phyloP scores from a whole-genome alignment of 2,888 invertebrate species.

The Amphimallon solstitiale region DNA sequence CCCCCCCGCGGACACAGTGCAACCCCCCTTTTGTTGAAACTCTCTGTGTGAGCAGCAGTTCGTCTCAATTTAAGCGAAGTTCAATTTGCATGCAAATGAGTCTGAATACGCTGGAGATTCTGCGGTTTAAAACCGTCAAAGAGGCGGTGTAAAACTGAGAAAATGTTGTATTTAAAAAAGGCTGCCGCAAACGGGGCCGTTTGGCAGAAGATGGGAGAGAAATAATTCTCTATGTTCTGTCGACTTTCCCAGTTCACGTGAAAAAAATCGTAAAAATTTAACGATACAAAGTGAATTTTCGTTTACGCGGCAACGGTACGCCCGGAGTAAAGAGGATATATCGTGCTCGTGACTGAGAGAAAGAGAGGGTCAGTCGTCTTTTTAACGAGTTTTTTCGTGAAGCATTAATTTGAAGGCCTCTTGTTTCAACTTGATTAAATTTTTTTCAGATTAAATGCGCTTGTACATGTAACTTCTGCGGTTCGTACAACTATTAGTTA shows the following conservation, averaged over 20 bases:
- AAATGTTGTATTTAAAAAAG: conserved; percentile 1
- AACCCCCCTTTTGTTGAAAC: not conserved
- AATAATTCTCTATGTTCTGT: too few relatives aligned
- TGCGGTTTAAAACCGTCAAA: conserved; percentile 17
- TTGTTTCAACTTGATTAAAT: conserved; percentile 4
- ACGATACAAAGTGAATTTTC: not conserved
- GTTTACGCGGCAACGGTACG: not conserved
- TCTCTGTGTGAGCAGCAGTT: not conserved
- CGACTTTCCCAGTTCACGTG: not conserved
- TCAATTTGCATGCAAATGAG: conserved; percentile 31
- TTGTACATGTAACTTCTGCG: not conserved
- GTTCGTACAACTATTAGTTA: too few relatives aligned
- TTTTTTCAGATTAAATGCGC: not conserved
- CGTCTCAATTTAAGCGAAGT: conserved; percentile 12
- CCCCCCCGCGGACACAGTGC: not conserved
- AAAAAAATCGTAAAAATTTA: conserved; percentile 4
- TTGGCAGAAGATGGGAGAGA: too few relatives aligned
- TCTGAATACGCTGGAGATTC: not conserved
- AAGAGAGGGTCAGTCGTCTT: not conserved
- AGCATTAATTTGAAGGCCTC: not conserved
- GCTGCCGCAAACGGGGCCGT: not conserved
- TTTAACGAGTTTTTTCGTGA: not conserved
- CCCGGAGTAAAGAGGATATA: not conserved
- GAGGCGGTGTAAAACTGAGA: not conserved
- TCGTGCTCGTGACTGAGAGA: too few relatives aligned